These are phyloP conservation scores for Pristionchus mayeri DNA, from an alignment of 2,888 invertebrate species.

Conservation along the genomic window DNA sequence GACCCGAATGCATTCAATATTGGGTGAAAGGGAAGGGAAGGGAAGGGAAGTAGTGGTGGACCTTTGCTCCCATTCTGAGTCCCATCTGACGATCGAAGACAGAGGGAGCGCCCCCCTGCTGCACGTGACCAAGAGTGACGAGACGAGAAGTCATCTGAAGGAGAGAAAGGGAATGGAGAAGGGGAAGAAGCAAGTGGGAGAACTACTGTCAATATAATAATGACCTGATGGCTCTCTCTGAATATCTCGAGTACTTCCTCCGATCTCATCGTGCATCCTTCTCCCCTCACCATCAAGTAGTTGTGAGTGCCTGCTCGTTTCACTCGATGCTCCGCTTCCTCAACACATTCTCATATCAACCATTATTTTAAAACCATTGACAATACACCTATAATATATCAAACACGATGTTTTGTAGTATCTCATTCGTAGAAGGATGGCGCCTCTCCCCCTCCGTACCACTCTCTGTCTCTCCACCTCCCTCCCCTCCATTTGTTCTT, in stretches of 20 bases:
- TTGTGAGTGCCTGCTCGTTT: slow-evolving; percentile 12
- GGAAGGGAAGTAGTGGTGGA: too few relatives aligned
- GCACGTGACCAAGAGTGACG: slow-evolving; percentile 15
- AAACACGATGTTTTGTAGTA: background rate
- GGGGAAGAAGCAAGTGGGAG: background rate
- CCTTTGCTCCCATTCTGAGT: slow-evolving; percentile 48
- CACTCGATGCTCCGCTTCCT: slow-evolving; percentile 42
- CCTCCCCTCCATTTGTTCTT: background rate
- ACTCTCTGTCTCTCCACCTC: slow-evolving; percentile 34
- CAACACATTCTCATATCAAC: background rate
- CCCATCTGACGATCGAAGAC: slow-evolving; percentile 49
- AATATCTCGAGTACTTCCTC: slow-evolving; percentile 2
- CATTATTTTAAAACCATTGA: too few relatives aligned
- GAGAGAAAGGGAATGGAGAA: background rate
- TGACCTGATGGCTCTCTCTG: background rate
- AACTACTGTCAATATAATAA: background rate
- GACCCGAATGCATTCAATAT: too few relatives aligned
- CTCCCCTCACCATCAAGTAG: slow-evolving; percentile 45
- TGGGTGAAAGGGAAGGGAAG: too few relatives aligned
- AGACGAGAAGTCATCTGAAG: slow-evolving; percentile 37
- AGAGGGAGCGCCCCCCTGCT: slow-evolving; percentile 39
- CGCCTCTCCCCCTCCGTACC: background rate
- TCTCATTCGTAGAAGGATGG: background rate
- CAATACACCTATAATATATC: background rate
- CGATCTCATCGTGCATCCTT: slow-evolving; percentile 25